Percentiles rank a stretch among this genome's conserved stretches.
These are phyloP conservation scores for Folsomia manolachei DNA, from an alignment of 2,888 invertebrate genomes.

Conservation along the genomic window DNA sequence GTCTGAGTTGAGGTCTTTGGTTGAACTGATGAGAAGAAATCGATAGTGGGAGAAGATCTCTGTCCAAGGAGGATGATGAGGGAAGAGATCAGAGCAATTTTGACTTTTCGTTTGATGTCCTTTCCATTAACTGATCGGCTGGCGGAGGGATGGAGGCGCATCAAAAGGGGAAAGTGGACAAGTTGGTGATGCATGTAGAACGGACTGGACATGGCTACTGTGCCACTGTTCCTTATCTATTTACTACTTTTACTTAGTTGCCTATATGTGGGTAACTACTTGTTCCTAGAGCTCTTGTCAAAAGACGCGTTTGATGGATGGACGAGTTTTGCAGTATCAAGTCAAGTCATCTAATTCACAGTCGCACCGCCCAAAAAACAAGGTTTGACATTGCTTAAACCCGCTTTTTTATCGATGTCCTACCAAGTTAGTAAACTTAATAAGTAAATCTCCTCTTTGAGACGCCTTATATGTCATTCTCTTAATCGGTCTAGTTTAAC, in stretches of 20 bases:
- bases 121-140: not conserved
- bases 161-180: conserved; percentile 9
- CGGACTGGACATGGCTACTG: conserved; percentile 20
- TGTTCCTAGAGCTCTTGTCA: conserved; percentile 39
- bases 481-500: conserved; percentile 47
- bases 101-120: conserved; percentile 22
- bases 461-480: conserved; percentile 16
- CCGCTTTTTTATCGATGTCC: conserved; percentile 16
- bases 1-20: not conserved
- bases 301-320: conserved; percentile 51
- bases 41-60: conserved; percentile 4
- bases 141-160: too few relatives aligned
- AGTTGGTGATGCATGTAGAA: conserved; percentile 14
- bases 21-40: not conserved
- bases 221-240: conserved; percentile 2
- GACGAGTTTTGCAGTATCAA: conserved; percentile 51
- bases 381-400: conserved; percentile 10
- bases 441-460: too few relatives aligned
- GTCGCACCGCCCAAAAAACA: conserved; percentile 46
- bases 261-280: too few relatives aligned
- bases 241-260: too few relatives aligned
- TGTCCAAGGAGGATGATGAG: conserved; percentile 4
- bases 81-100: conserved; percentile 11
- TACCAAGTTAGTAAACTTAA: not conserved
- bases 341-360: conserved; percentile 46